phyloP scores from a whole-genome alignment of 2,113 vertebrate species.

The Prinia subflava region DNA sequence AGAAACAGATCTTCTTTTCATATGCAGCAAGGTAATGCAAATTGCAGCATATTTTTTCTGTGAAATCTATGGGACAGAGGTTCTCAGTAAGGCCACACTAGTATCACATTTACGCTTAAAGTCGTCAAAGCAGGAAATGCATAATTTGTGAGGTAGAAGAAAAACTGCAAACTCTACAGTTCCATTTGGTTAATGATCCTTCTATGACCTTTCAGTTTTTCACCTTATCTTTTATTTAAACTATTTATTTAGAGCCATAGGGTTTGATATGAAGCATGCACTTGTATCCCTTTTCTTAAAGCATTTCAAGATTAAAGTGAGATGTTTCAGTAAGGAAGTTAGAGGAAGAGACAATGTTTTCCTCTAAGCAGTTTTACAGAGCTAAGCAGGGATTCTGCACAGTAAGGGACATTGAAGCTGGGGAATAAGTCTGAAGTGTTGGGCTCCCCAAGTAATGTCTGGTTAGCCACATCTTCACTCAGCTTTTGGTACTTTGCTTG shows the following conservation, averaged over 20 bases:
- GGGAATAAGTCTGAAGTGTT: not conserved
- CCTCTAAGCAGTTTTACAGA: not conserved
- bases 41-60: not conserved
- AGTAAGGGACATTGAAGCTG: not conserved
- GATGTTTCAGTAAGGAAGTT: not conserved
- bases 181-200: not conserved
- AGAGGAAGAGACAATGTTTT: not conserved
- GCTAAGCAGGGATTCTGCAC: not conserved
- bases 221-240: constrained; percentile 41
- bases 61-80: not conserved
- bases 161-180: constrained; percentile 20
- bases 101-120: not conserved
- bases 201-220: constrained; percentile 10
- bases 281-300: not conserved
- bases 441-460: not conserved
- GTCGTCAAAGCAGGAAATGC: not conserved
- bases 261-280: not conserved
- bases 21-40: not conserved
- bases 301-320: not conserved
- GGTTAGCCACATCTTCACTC: not conserved
- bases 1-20: not conserved
- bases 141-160: not conserved
- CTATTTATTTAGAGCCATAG: not conserved
- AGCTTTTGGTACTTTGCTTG: not conserved
- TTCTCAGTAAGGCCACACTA: not conserved